These are phyloP conservation scores for Streptopelia turtur DNA, from an alignment of 2,797 vertebrate genomes.

Conservation along the genomic window DNA sequence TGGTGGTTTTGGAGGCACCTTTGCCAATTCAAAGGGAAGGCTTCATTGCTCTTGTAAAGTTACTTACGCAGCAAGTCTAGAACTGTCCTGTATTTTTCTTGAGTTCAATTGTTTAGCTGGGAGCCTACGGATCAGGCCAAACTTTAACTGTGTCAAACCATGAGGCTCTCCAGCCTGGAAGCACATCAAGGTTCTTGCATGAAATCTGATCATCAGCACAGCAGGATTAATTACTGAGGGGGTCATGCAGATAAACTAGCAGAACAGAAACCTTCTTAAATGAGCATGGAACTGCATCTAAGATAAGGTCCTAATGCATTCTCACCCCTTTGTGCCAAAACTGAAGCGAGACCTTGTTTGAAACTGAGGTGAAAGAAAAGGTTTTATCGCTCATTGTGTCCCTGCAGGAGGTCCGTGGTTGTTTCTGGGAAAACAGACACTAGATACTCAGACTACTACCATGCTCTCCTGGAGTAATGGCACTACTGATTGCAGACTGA, in stretches of 20 bases:
- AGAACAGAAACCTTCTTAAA: constrained; percentile 34
- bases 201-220: constrained; percentile 53
- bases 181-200: constrained; percentile 43
- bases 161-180: constrained; percentile 16
- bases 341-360: background rate
- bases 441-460: background rate
- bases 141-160: constrained; percentile 22
- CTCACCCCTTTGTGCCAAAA: background rate
- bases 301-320: background rate
- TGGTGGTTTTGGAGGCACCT: background rate
- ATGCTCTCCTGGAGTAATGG: background rate
- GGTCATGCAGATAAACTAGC: constrained; percentile 35
- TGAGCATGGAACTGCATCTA: background rate
- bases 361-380: background rate
- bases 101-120: background rate
- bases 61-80: background rate
- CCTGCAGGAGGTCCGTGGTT: background rate
- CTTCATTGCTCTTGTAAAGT: background rate
- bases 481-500: background rate
- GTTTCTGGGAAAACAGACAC: constrained; percentile 30
- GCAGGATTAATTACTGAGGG: constrained; percentile 39
- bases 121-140: background rate
- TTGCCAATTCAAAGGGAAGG: background rate
- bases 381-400: background rate
- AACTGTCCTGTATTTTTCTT: background rate